Evolutionary conservation across 2,113 vertebrate genomes (phyloP), one percentile per base, ranked within the genome.

Genomic region (Coturnix japonica): DNA sequence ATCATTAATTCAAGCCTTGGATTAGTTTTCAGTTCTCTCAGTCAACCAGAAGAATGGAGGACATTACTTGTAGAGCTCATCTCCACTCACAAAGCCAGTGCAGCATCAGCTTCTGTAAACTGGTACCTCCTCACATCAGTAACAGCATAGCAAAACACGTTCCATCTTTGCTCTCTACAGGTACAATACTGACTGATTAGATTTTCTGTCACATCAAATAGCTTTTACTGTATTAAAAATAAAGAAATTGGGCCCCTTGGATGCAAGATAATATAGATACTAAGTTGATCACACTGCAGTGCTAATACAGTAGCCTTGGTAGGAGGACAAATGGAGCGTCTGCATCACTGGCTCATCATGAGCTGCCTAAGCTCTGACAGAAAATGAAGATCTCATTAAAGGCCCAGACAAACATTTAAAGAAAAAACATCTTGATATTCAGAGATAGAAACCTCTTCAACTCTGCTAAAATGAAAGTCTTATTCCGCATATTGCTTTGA

Each of bases 351-450:
- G 87, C 75, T 92, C 65, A 64, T 64, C 70, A 44, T 39, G 31
- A 28, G 8, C n/a, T 89, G 74, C 63, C 71, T 51, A 9, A 89
- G 25, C 65, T 89, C 35, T 47, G 54, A 73, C n/a, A 94, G 49
- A 72, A 89, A 91, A 67, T 63, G n/a, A 73, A 76, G 37, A 77
- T 76, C 16, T 85, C 63, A 57, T 21, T 85, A 37, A 85, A 89
- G 31, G 44, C 25, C 63, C 81, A 70, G 33, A 18, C 59, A 94
- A 92, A 94, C 87, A 95, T 89, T 89, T 92, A 41, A 91, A 93
- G 78, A 80, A 93, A 89, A 89, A 94, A 74, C 41, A 85, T 77
- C 59, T 66, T 80, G 59, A 14, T 70, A 87, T 80, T 87, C 75
- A 82, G 67, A 89, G 59, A 87, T 19, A 64, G 17, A 81, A 73